These are phyloP conservation scores for Macquaria australasica DNA, from an alignment of 2,113 vertebrate genomes.

Conservation along the genomic window DNA sequence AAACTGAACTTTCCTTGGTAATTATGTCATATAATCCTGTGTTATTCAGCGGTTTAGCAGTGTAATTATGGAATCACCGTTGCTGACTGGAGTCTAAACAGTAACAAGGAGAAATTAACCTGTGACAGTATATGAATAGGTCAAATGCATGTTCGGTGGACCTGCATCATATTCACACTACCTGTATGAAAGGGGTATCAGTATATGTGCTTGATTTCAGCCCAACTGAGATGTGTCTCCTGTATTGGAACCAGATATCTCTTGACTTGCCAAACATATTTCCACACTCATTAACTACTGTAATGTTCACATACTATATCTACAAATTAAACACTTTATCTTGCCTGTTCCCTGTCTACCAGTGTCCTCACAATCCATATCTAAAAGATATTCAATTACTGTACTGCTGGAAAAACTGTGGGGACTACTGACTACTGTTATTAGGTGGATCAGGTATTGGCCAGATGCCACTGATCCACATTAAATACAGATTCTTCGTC, in stretches of 20 bases:
- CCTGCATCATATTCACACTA: background rate
- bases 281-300: background rate
- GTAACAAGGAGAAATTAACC: background rate
- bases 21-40: background rate
- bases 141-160: background rate
- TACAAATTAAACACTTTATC: background rate
- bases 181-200: background rate
- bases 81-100: background rate
- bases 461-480: background rate
- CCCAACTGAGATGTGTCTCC: background rate
- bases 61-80: background rate
- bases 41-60: background rate
- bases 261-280: background rate
- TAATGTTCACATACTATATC: background rate
- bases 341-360: background rate
- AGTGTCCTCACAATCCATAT: no score
- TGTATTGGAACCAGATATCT: background rate
- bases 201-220: background rate
- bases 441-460: background rate
- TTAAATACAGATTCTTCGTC: background rate
- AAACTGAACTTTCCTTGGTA: background rate
- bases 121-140: background rate
- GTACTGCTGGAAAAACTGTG: background rate
- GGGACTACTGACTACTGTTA: background rate
- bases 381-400: background rate